Conservation (phyloP, 2,797 vertebrate species). For the Pantherophis vulpinus region DNA sequence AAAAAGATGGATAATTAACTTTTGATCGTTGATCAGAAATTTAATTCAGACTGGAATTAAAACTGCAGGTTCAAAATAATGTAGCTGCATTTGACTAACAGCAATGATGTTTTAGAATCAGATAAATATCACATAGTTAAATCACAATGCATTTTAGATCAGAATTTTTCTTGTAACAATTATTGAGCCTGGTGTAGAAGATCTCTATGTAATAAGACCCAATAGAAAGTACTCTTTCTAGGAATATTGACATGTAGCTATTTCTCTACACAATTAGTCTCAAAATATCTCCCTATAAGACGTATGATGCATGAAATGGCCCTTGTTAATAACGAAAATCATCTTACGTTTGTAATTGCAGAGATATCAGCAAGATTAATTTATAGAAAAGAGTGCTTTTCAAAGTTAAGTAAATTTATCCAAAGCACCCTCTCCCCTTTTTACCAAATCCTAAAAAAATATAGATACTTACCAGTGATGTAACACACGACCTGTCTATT, state of each 20-base stretch:
- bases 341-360: not conserved
- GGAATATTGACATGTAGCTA: not conserved
- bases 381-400: not conserved
- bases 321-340: not conserved
- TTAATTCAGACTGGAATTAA: not conserved
- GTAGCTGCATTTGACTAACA: not conserved
- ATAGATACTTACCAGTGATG: conserved; percentile 85
- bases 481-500: conserved; percentile 91
- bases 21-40: not conserved
- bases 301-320: not conserved
- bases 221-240: not conserved
- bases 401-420: not conserved
- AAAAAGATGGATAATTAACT: not conserved
- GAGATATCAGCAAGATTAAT: not conserved
- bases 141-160: not conserved
- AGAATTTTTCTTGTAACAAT: not conserved
- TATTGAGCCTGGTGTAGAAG: not conserved
- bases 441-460: not conserved
- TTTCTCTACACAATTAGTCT: not conserved
- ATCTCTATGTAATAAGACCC: not conserved
- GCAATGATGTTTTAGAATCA: not conserved
- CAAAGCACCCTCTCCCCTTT: not conserved
- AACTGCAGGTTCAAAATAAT: not conserved
- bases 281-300: not conserved
- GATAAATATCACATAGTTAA: not conserved